Evolutionary conservation across 1,140 invertebrate genomes (phyloP).

Genomic region (Macrostomum lignano): DNA sequence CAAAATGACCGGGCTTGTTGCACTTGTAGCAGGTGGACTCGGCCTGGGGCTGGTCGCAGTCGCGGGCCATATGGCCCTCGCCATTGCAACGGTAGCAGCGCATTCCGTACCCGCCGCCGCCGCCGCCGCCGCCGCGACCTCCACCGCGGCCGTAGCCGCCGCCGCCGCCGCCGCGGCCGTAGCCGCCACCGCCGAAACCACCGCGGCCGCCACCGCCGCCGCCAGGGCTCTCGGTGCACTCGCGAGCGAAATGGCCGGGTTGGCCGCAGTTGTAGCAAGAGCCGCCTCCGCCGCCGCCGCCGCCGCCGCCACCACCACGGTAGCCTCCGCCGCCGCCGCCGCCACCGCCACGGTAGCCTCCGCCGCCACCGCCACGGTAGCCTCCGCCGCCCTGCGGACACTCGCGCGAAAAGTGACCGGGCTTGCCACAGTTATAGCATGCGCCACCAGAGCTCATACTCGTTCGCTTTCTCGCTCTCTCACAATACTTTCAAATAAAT

Average conservation of each 20-base stretch:
- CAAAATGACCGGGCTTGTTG: slow-evolving; percentile 27
- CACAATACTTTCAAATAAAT: too few species aligned
- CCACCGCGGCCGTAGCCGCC: slow-evolving; percentile 7
- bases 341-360: too few species aligned
- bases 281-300: too few species aligned
- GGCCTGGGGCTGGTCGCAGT: slow-evolving; percentile 32
- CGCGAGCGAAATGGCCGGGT: slow-evolving; percentile 31
- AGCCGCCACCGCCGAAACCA: slow-evolving; percentile 10
- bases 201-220: slow-evolving; percentile 9
- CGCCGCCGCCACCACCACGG: too few species aligned
- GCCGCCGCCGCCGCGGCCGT: slow-evolving; percentile 11
- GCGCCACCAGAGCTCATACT: too few species aligned
- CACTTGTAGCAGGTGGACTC: slow-evolving; percentile 22
- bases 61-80: slow-evolving; percentile 61
- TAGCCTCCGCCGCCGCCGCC: too few species aligned
- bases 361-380: too few species aligned
- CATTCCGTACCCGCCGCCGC: slow-evolving; percentile 15
- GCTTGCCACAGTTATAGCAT: slow-evolving; percentile 31
- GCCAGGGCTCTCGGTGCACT: slow-evolving; percentile 33
- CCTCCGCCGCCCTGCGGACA: slow-evolving; percentile 20
- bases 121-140: slow-evolving; percentile 7
- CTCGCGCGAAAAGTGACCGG: slow-evolving; percentile 31
- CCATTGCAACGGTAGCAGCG: slow-evolving; percentile 71
- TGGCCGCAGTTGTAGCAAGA: slow-evolving; percentile 26
- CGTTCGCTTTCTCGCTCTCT: too few species aligned